Percentiles rank a stretch among this genome's conserved stretches.
These are phyloP conservation scores for Daphoenositta chrysoptera DNA, from an alignment of 2,113 vertebrate species.

Conservation along the genomic window DNA sequence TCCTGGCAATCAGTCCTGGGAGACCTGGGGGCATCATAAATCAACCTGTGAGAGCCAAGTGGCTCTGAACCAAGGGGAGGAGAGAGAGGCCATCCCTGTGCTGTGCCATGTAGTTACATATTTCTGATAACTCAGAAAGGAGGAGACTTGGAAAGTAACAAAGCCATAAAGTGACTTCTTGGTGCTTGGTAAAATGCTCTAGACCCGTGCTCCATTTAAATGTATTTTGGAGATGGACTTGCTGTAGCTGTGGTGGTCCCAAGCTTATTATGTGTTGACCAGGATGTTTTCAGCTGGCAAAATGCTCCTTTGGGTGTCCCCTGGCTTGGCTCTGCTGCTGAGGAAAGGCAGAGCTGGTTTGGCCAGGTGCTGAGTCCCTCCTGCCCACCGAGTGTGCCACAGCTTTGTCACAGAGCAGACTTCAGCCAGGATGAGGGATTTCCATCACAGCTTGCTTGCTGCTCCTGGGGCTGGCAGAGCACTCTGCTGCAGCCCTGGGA, in stretches of 20 bases:
- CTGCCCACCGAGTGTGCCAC: accelerated
- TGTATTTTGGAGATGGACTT: background rate
- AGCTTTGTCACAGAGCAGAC: background rate
- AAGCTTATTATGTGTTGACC: background rate
- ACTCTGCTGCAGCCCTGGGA: background rate
- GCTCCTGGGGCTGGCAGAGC: background rate
- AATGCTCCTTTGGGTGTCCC: background rate
- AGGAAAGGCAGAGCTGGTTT: background rate
- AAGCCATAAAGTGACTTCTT: background rate
- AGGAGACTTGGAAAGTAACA: background rate
- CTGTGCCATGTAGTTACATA: background rate
- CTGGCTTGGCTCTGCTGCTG: background rate
- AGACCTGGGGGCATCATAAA: background rate
- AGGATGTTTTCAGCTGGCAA: background rate
- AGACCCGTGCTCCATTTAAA: background rate
- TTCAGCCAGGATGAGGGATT: background rate
- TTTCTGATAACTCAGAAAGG: background rate
- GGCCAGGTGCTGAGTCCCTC: accelerated
- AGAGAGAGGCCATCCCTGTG: background rate
- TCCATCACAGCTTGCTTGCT: background rate
- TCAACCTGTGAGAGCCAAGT: background rate
- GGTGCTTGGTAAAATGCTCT: background rate
- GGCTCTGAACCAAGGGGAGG: background rate
- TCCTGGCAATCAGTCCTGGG: background rate
- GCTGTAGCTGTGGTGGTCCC: background rate